Conservation (phyloP, 1,140 invertebrate genomes). For the Eueides isabella region DNA sequence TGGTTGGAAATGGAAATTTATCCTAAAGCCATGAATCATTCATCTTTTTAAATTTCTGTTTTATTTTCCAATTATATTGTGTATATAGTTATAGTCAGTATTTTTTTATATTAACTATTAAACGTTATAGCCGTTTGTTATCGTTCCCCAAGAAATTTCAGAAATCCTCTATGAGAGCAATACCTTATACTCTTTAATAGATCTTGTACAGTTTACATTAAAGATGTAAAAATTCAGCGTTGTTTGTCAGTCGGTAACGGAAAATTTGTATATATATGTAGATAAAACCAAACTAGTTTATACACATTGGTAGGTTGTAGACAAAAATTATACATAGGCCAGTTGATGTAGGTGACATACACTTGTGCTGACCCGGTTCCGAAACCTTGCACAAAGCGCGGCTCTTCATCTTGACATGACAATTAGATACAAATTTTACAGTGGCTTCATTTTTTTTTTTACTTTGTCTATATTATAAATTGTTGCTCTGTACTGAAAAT, state of each 20-base stretch:
- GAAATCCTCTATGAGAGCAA: no score
- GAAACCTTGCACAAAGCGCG: constrained; percentile 34
- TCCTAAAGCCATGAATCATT: no score
- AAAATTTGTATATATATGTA: background rate
- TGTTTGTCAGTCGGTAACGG: no score
- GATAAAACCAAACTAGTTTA: background rate
- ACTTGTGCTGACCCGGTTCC: constrained; percentile 39
- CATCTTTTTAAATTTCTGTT: background rate
- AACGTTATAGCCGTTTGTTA: no score
- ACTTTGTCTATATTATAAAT: background rate
- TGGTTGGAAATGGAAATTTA: no score
- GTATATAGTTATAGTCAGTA: no score
- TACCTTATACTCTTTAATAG: no score
- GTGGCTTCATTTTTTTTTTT: background rate
- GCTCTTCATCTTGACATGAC: constrained; percentile 29
- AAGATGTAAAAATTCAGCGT: no score
- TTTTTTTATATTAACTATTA: no score
- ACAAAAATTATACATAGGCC: constrained; percentile 21
- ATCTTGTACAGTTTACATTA: no score
- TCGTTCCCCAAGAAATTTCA: no score
- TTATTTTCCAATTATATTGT: no score
- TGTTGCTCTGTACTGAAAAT: background rate
- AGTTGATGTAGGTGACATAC: constrained; percentile 35
- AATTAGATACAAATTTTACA: constrained; percentile 25
- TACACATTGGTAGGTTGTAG: background rate